A percentile compares a stretch with the other conserved stretches of the same genome.
Evolutionary conservation across 2,797 vertebrate species (phyloP).

Genomic region (Phoebastria nigripes): DNA sequence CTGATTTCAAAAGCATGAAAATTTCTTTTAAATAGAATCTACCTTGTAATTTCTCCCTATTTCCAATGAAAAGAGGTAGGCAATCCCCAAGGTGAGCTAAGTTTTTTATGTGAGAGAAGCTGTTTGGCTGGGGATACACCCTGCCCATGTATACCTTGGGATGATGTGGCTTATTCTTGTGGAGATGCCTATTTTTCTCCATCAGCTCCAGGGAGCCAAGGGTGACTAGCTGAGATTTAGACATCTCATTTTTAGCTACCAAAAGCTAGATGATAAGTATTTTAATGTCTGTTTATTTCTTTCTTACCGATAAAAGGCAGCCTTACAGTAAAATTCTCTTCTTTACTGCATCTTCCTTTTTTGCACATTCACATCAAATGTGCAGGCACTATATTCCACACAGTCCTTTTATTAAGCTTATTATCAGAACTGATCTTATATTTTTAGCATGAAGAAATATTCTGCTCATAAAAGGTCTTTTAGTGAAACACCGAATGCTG

Average conservation of each 20-base stretch:
- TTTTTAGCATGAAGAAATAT: neutral
- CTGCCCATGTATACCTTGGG: neutral
- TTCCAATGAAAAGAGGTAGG: neutral
- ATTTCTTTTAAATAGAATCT: neutral
- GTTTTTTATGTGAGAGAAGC: neutral
- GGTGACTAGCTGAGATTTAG: neutral
- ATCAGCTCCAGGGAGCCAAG: neutral
- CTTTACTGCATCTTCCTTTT: neutral
- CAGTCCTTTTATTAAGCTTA: neutral
- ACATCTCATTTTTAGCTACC: neutral
- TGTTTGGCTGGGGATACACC: neutral
- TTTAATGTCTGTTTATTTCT: neutral
- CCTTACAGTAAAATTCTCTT: neutral
- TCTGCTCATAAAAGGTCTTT: neutral
- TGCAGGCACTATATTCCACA: neutral
- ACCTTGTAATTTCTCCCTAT: neutral
- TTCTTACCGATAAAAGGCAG: neutral
- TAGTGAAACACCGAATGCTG: neutral
- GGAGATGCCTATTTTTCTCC: neutral
- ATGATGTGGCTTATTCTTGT: neutral
- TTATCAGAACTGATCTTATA: neutral
- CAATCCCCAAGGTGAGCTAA: neutral
- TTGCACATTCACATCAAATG: neutral
- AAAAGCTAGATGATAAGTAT: neutral
- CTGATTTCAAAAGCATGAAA: neutral